Evolutionary conservation across 2,797 vertebrate genomes (phyloP).

Genomic region (Neostethus bicornis): DNA sequence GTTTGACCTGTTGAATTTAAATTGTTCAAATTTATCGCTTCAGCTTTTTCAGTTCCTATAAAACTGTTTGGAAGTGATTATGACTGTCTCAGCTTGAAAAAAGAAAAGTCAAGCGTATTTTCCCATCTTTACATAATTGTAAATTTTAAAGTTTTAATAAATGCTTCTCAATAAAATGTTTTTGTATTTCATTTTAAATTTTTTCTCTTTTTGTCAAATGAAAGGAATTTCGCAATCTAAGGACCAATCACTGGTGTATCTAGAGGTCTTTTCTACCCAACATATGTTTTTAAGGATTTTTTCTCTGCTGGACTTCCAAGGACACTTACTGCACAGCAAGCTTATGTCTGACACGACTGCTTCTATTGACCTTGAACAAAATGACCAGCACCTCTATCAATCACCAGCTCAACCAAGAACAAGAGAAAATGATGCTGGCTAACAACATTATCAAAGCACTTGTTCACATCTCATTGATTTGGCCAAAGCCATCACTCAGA

Average conservation of each 20-base stretch:
- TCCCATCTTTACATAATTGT: no score
- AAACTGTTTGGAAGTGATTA: slow-evolving; percentile 14
- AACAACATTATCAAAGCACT: slow-evolving; percentile 74
- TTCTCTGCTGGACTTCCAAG: slow-evolving; percentile 36
- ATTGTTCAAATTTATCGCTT: slow-evolving; percentile 1
- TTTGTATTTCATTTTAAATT: slow-evolving; percentile 23
- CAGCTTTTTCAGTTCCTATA: slow-evolving; percentile 7
- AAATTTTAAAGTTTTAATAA: no score
- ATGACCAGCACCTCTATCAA: slow-evolving; percentile 59
- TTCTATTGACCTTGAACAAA: slow-evolving; percentile 68
- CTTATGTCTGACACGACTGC: slow-evolving; percentile 33
- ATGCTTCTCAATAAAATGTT: slow-evolving; percentile 35
- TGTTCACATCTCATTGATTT: slow-evolving; percentile 77
- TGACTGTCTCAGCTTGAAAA: no score
- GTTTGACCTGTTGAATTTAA: slow-evolving; percentile 17
- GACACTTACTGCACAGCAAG: slow-evolving; percentile 24
- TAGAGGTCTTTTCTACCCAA: not conserved
- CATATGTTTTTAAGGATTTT: slow-evolving; percentile 22
- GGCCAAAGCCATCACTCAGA: slow-evolving; percentile 69
- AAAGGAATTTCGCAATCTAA: no score
- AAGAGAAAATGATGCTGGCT: slow-evolving; percentile 67
- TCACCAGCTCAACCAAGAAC: slow-evolving; percentile 72
- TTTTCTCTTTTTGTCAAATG: slow-evolving; percentile 28
- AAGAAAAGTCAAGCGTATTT: no score
- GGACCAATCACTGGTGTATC: slow-evolving; percentile 15